Base-by-base conservation (phyloP, 92 coral and sea anemone genomes). In the Zoanthus gigantus region DNA sequence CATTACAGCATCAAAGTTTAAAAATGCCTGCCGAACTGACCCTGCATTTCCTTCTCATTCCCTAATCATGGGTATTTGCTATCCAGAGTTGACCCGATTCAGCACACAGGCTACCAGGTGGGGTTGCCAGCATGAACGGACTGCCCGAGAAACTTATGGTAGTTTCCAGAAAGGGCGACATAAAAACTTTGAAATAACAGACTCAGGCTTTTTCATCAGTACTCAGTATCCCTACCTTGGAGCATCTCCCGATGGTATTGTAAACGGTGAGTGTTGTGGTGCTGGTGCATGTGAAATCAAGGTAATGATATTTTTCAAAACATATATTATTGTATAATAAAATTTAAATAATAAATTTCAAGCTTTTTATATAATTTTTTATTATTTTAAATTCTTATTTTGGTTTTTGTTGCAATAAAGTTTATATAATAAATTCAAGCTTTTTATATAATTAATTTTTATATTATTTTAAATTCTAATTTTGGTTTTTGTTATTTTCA, bases 31-130 rank as follows among this genome's bases (percentile, higher is more conserved):
- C 46, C 86, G 87, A 45, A 88, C 90, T 13, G 89, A 91, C 66
- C 83, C 87, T 29, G 71, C 92, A 9, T 42, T 16, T 10, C 94
- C 92, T 54, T 84, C 94, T 18, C 61, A 71, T 48, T 78, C 76
- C 74, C 75, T 89, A 71, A 85, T 91, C 31, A 83, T 83, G 92
- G 54, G 89, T n/a, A 88, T 91, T 23, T 91, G 94, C 57, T 76
- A 91, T 81, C 89, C 92, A 60, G 92, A 92, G 74, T 66, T 85
- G 50, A 52, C 88, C 56, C 58, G 74, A 11, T 91, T 91, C 42
- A 74, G 54, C 75, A 88, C 88, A 11, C 83, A 83, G 63, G 88
- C 93, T 13, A 89, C 92, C 57, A 84, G 71, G 74, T 89, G 92
- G 92, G 92, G 89, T 32, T 83, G 89, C 30, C 72, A 84, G 54